Evolutionary conservation across 2,113 vertebrate species (phyloP).

Genomic region (Zosterops pallidus): DNA sequence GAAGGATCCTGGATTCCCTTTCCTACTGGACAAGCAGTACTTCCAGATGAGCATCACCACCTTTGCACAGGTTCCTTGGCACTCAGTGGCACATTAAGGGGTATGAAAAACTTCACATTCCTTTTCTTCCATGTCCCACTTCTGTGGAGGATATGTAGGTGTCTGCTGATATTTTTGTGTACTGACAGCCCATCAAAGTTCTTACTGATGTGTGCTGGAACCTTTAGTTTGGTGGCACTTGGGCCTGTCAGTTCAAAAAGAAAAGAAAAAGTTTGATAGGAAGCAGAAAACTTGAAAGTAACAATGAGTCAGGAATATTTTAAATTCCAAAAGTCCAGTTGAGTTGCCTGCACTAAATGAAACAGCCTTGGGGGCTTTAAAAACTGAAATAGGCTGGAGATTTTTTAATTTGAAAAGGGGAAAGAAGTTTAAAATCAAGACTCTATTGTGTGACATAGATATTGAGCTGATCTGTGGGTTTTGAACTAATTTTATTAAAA

Average conservation of each 20-base stretch:
- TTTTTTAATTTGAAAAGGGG: neutral
- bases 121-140: neutral
- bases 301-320: neutral
- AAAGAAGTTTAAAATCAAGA: neutral
- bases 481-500: neutral
- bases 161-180: neutral
- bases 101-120: neutral
- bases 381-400: neutral
- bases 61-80: neutral
- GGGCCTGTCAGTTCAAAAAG: neutral
- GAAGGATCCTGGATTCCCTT: neutral
- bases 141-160: neutral
- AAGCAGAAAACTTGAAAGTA: neutral
- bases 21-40: neutral
- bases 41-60: neutral
- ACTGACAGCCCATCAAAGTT: neutral
- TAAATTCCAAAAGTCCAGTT: neutral
- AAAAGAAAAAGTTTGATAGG: neutral
- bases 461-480: neutral
- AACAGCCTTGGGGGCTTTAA: neutral
- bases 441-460: neutral
- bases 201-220: neutral
- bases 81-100: neutral
- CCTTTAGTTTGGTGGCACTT: neutral
- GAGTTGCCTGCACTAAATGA: neutral